phyloP scores from a whole-genome alignment of 1,140 invertebrate genomes.

The Dreissena polymorpha region DNA sequence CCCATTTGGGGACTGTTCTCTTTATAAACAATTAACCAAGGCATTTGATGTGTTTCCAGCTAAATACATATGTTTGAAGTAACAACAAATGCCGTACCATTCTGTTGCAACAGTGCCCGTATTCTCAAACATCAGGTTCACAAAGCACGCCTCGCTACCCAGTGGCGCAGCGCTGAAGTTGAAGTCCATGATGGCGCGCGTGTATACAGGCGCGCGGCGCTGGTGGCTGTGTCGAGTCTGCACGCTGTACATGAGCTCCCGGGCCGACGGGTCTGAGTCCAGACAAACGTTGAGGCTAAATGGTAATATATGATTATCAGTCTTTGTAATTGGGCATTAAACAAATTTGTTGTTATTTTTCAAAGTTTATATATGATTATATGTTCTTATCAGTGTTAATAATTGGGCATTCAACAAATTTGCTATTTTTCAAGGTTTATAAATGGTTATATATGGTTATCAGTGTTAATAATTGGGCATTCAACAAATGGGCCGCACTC shows the following conservation, averaged over 20 bases:
- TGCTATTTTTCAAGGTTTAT: no score
- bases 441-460: constrained; percentile 35
- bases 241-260: constrained; percentile 76
- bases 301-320: constrained; percentile 10
- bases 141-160: constrained; percentile 74
- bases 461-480: no score
- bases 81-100: constrained; percentile 66
- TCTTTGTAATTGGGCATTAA: no score
- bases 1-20: neutral
- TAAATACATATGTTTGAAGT: no score
- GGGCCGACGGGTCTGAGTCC: constrained; percentile 76
- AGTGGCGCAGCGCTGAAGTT: constrained; percentile 79
- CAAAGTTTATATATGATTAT: no score
- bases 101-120: constrained; percentile 75
- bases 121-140: constrained; percentile 78
- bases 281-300: constrained; percentile 77
- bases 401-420: no score
- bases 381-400: no score
- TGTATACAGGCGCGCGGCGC: constrained; percentile 71
- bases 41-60: no score
- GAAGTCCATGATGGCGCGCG: constrained; percentile 77
- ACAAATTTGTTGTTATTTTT: neutral
- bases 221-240: constrained; percentile 73
- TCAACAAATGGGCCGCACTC: no score
- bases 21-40: no score